phyloP scores from a whole-genome alignment of 2,888 invertebrate species.

The Gasteruption jaculator region DNA sequence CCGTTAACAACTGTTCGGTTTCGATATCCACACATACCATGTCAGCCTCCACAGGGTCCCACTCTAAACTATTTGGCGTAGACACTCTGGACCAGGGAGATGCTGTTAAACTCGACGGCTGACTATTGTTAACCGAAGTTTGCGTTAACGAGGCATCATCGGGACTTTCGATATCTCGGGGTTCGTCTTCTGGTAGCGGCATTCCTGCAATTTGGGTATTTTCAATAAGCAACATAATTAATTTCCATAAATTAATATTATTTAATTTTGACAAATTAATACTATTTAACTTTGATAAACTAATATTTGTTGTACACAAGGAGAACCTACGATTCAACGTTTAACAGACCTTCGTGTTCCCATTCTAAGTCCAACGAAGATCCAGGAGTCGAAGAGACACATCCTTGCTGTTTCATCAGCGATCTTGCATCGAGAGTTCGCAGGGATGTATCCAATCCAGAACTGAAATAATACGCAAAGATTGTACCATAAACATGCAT shows the following conservation, averaged over 20 bases:
- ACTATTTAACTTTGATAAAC: background rate
- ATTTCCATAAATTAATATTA: background rate
- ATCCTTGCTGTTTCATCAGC: conserved; percentile 48
- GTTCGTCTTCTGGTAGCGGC: conserved; percentile 28
- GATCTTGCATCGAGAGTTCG: conserved; percentile 60
- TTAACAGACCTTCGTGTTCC: conserved; percentile 60
- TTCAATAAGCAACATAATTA: background rate
- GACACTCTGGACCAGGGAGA: conserved; percentile 59
- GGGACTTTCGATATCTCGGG: conserved; percentile 26
- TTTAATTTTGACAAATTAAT: background rate
- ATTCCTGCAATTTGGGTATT: conserved; percentile 27
- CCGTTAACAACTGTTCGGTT: conserved; percentile 62
- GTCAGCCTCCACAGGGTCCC: conserved; percentile 61
- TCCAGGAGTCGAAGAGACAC: conserved; percentile 58
- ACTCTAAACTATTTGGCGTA: conserved; percentile 66
- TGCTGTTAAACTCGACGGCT: conserved; percentile 43
- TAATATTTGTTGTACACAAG: background rate
- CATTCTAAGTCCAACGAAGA: conserved; percentile 68
- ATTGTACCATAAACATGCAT: no score
- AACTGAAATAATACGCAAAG: conserved; percentile 29
- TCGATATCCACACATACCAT: conserved; percentile 60
- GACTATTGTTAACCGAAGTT: conserved; percentile 37
- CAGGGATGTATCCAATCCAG: conserved; percentile 56
- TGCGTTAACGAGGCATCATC: conserved; percentile 32
- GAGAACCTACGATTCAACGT: no score